Conservation (phyloP, 2,797 vertebrate species). For the Chromis chromis region DNA sequence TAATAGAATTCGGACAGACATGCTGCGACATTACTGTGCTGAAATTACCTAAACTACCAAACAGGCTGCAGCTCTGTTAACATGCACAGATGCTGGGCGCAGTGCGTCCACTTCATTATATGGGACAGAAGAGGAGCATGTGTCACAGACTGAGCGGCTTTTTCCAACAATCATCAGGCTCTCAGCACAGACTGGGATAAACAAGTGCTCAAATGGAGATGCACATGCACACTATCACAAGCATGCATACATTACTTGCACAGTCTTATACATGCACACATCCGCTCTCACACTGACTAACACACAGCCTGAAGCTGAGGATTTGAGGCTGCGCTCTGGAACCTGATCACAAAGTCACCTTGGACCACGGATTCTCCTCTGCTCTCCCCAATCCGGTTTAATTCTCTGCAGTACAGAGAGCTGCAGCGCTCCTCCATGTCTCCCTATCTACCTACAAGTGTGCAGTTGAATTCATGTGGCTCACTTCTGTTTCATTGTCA, state of each 20-base stretch:
- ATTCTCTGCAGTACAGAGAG: slow-evolving; percentile 78
- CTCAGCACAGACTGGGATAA: slow-evolving; percentile 66
- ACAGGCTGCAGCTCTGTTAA: slow-evolving; percentile 32
- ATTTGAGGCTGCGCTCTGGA: slow-evolving; percentile 85
- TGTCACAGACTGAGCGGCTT: slow-evolving; percentile 39
- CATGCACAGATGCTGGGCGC: slow-evolving; percentile 17
- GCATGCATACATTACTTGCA: slow-evolving; percentile 55
- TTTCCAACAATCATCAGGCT: slow-evolving; percentile 47
- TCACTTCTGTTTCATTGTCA: slow-evolving; percentile 66
- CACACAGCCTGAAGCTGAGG: slow-evolving; percentile 80
- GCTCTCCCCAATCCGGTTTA: slow-evolving; percentile 81
- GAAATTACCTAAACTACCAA: slow-evolving; percentile 37
- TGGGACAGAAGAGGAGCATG: slow-evolving; percentile 22
- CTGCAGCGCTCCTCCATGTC: slow-evolving; percentile 66
- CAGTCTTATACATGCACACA: slow-evolving; percentile 51
- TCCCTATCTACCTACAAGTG: slow-evolving; percentile 76
- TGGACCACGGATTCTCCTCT: slow-evolving; percentile 83
- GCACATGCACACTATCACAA: slow-evolving; percentile 48
- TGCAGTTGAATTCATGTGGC: slow-evolving; percentile 54
- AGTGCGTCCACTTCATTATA: slow-evolving; percentile 46
- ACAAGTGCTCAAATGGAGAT: slow-evolving; percentile 45
- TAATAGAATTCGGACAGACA: slow-evolving; percentile 22
- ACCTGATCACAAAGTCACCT: slow-evolving; percentile 89
- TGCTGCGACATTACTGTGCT: slow-evolving; percentile 11
- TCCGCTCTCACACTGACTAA: slow-evolving; percentile 40